Conservation (phyloP, 2,113 vertebrate species). For the Carassius auratus region DNA sequence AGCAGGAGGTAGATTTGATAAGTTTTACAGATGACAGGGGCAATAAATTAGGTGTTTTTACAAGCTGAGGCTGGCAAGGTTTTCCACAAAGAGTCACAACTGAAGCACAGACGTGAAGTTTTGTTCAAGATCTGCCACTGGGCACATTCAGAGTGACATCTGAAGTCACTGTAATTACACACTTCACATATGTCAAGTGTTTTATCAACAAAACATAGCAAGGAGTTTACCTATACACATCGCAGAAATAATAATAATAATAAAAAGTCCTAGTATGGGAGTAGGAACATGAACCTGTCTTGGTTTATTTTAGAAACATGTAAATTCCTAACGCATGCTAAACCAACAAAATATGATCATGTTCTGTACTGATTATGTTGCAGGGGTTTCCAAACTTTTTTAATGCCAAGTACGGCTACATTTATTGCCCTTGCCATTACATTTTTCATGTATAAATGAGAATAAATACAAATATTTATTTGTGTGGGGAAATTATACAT, state of each 20-base stretch:
- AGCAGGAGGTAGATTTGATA: slow-evolving; percentile 58
- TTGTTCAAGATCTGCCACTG: slow-evolving; percentile 14
- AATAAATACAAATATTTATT: no score
- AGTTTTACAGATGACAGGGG: slow-evolving; percentile 59
- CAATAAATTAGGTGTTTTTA: slow-evolving; percentile 58
- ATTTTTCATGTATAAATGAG: no score
- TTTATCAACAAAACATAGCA: slow-evolving; percentile 20
- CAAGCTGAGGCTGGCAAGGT: slow-evolving; percentile 43
- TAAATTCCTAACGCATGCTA: neutral
- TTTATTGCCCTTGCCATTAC: neutral
- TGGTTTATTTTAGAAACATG: no score
- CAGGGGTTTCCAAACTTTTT: neutral
- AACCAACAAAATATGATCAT: neutral
- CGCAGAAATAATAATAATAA: neutral
- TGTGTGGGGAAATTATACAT: no score
- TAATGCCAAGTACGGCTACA: neutral
- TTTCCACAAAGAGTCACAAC: slow-evolving; percentile 33
- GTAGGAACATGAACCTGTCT: neutral
- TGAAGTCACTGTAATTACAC: neutral
- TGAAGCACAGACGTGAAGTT: neutral
- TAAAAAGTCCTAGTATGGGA: neutral
- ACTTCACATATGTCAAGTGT: slow-evolving; percentile 8
- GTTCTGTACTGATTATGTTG: neutral
- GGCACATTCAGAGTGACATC: slow-evolving; percentile 21
- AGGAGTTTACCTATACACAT: neutral